phyloP scores from a whole-genome alignment of 2,797 vertebrate genomes.

The Gambusia yucatana region DNA sequence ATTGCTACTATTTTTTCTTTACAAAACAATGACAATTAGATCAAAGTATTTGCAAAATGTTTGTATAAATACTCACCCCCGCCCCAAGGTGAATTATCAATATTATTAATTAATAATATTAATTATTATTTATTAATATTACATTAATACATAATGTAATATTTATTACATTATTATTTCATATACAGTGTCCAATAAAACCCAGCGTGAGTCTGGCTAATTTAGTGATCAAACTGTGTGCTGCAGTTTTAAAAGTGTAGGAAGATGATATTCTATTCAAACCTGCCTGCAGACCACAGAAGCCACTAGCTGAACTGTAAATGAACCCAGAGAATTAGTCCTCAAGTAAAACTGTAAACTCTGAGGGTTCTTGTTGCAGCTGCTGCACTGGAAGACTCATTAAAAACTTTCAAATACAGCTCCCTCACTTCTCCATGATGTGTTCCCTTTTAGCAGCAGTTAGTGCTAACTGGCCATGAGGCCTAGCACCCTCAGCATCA shows the following conservation, averaged over 20 bases:
- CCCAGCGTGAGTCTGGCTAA: not conserved
- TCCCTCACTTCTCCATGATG: constrained; percentile 14
- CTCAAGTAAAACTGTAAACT: constrained; percentile 30
- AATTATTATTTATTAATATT: too few relatives aligned
- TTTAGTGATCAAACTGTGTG: not conserved
- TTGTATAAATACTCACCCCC: not conserved
- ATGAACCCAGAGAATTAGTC: constrained; percentile 36
- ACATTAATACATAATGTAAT: not conserved
- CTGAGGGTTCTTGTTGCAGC: constrained; percentile 9
- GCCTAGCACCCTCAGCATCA: constrained; percentile 8
- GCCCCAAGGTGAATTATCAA: too few relatives aligned
- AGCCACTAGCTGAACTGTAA: constrained; percentile 45
- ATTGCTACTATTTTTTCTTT: not conserved
- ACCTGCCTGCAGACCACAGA: constrained; percentile 20
- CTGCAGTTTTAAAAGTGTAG: not conserved
- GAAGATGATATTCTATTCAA: not conserved
- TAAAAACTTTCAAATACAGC: constrained; percentile 8
- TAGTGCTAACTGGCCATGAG: constrained; percentile 18
- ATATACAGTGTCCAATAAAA: not conserved
- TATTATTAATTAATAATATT: too few relatives aligned
- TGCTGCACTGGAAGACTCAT: constrained; percentile 23
- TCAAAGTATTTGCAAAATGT: not conserved
- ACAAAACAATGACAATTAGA: not conserved
- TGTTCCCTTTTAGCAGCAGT: not conserved
- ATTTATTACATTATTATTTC: not conserved